Base-by-base conservation (phyloP, 2,888 invertebrate species). In the Hydrotaea cyrtoneurina region DNA sequence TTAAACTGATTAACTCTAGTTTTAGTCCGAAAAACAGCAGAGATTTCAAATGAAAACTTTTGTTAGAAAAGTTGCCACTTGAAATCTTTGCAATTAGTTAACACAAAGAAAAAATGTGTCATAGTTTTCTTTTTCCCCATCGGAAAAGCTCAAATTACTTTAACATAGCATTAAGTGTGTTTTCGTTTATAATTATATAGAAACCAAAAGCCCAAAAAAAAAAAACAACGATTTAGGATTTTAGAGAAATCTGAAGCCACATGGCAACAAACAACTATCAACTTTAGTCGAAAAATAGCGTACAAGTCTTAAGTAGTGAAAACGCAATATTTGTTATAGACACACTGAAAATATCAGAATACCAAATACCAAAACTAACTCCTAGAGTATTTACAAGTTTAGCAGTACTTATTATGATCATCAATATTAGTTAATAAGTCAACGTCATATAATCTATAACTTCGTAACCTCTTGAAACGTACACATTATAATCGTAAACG, bases 141-240 rank as follows among this genome's bases (percentile, higher is more conserved):
- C 43, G 50, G 64, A 55, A 78, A 15, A 57, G 10, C 21, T 66
- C 55, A 75, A n/a, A 36, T 36, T 71, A 26, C 36, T 17, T 62
- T 59, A 57, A 17, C 57, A 17, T 80, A 84, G 78, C 43, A 79
- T 62, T 85, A 85, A 85, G 79, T 80, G 73, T 82, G 62, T 19
- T 79, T 82, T 82, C 76, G 76, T 53, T 73, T 72, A 77, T 26
- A 19, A 36, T 11, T 59, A 50, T 39, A 21, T 53, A 59, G 39
- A 73, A 31, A 77, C 46, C 66, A 55, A 31, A 31, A 31, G 31
- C 2, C 7, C 31, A 43, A 80, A 46, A n/a, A 55, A 26, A 26
- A 53, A 10, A 26, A 17, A 26, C 23, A 71, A 53, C 23, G 64
- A 69, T 55, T 55, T 50, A 1, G 55, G 59, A 59, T 64, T 80